These are phyloP conservation scores for Spongilla lacustris DNA, from an alignment of 37 sponge, comb jelly and placozoan genomes.

Conservation along the genomic window DNA sequence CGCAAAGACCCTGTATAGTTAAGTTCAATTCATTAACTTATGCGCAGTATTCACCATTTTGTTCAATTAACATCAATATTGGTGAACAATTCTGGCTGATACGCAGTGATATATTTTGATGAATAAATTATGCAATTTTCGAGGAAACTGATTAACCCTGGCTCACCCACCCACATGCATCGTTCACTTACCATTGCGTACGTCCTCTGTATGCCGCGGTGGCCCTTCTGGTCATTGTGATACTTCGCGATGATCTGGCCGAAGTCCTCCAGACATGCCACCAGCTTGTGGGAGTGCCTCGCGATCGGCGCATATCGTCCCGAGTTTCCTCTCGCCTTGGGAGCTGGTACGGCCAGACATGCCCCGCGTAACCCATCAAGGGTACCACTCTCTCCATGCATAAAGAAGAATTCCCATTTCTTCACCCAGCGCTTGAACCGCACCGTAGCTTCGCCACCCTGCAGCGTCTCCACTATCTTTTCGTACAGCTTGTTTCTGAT, in stretches of 20 bases:
- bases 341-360: constrained; percentile 20
- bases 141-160: too few relatives aligned
- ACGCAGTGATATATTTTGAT: too few relatives aligned
- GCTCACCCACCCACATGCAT: neutral
- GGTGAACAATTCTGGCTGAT: too few relatives aligned
- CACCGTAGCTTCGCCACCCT: constrained; percentile 26
- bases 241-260: constrained; percentile 32
- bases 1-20: too few relatives aligned
- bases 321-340: neutral
- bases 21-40: too few relatives aligned
- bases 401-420: constrained; percentile 48
- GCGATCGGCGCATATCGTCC: too few relatives aligned
- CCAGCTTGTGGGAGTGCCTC: constrained; percentile 46
- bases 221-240: constrained; percentile 47
- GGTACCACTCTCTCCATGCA: constrained; percentile 18
- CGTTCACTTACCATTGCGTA: constrained; percentile 31
- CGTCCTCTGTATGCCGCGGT: constrained; percentile 47
- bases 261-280: constrained; percentile 59
- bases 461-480: constrained; percentile 25
- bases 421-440: constrained; percentile 47
- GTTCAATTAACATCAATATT: too few relatives aligned
- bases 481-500: constrained; percentile 40
- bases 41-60: too few relatives aligned
- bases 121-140: too few relatives aligned
- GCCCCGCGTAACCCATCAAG: neutral